phyloP scores from a whole-genome alignment of 2,888 invertebrate species.

The Rhodophaea formosa region DNA sequence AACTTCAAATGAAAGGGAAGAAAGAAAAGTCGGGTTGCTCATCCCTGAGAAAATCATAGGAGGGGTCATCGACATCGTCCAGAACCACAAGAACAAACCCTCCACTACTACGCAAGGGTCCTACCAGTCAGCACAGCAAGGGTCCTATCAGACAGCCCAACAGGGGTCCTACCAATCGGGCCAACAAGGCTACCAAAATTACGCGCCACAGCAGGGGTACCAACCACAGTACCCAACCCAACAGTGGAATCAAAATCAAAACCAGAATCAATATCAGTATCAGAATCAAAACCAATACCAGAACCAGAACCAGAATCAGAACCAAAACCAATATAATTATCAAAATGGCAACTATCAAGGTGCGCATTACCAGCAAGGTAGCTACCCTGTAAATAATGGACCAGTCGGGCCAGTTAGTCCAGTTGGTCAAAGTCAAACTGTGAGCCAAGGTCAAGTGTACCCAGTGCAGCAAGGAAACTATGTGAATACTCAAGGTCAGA shows the following conservation, averaged over 20 bases:
- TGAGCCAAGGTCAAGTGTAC: slow-evolving; percentile 25
- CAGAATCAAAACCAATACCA: slow-evolving; percentile 46
- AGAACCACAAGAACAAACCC: slow-evolving; percentile 69
- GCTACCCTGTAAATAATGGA: slow-evolving; percentile 31
- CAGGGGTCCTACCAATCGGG: too few relatives aligned
- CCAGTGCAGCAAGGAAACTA: slow-evolving; percentile 27
- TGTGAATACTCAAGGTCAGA: slow-evolving; percentile 30
- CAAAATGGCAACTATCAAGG: slow-evolving; percentile 39
- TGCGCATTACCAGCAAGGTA: slow-evolving; percentile 25
- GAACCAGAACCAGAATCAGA: slow-evolving; percentile 37
- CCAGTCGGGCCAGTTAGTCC: slow-evolving; percentile 10
- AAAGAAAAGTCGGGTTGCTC: slow-evolving; percentile 45
- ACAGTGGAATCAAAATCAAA: slow-evolving; percentile 30
- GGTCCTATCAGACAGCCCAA: slow-evolving; percentile 17
- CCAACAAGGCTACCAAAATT: too few relatives aligned
- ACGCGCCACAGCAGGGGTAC: slow-evolving; percentile 25
- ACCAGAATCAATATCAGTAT: not conserved
- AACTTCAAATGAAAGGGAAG: slow-evolving; percentile 39
- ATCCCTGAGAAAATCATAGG: slow-evolving; percentile 73
- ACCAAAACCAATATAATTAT: slow-evolving; percentile 29
- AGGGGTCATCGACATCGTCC: slow-evolving; percentile 71
- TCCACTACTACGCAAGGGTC: slow-evolving; percentile 21
- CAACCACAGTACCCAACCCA: slow-evolving; percentile 34
- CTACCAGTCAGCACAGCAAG: slow-evolving; percentile 24
- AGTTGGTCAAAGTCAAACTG: not conserved